These are phyloP conservation scores for Calliphora vicina DNA, from an alignment of 1,140 invertebrate species.

Conservation along the genomic window DNA sequence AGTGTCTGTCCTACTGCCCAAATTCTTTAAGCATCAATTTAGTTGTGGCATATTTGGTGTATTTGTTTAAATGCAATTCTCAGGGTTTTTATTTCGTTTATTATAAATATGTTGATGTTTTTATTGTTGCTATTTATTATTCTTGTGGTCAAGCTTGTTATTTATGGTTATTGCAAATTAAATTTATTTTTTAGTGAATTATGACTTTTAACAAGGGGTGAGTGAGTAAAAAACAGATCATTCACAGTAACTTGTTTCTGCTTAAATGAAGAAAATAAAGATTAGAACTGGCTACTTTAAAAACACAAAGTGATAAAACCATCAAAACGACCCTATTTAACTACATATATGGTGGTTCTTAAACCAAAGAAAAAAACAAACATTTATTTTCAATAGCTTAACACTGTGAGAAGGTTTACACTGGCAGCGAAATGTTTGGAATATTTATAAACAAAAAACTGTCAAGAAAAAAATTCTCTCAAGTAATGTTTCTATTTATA, in stretches of 20 bases:
- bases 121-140: not conserved
- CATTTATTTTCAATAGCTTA: not conserved
- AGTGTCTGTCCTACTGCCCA: not conserved
- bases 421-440: too few species aligned
- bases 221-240: not conserved
- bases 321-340: not conserved
- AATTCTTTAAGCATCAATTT: not conserved
- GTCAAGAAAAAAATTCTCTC: too few species aligned
- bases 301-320: not conserved
- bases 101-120: not conserved
- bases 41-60: not conserved
- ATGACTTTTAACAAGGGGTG: conserved; percentile 27
- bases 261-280: not conserved
- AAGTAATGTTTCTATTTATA: too few species aligned
- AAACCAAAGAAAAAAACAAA: not conserved
- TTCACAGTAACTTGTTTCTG: not conserved
- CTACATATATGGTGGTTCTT: not conserved
- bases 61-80: not conserved
- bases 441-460: too few species aligned
- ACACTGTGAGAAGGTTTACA: not conserved
- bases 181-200: conserved; percentile 40
- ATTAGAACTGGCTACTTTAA: not conserved
- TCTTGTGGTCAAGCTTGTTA: conserved; percentile 37
- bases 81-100: not conserved
- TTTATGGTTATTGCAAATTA: conserved; percentile 41